Evolutionary conservation across 2,113 vertebrate species (phyloP), one percentile per base, ranked within the genome.

Genomic region (Phalacrocorax aristotelis): DNA sequence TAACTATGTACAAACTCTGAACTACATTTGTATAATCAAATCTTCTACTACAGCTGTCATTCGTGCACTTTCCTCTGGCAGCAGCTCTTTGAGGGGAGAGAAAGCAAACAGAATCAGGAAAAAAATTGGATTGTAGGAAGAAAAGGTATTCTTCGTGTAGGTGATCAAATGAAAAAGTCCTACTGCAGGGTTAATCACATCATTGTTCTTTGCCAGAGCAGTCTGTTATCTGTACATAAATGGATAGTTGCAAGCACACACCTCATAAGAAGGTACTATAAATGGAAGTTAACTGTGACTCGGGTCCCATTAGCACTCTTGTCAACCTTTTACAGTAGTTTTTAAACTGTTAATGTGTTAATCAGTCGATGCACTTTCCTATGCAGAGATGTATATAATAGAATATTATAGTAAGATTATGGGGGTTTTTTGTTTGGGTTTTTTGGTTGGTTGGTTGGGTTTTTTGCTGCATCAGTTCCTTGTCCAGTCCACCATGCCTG

Each of bases 1-100:
- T 90, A 95, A 91, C 64, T 83, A 83, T 20, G 61, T 57, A 82
- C 52, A 82, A 94, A 92, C 60, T 62, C 72, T 46, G 40, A 95
- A 83, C 38, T 89, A 66, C 9, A 84, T 96, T 89, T 93, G 71
- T 76, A 97, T 89, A 93, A 95, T 97, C 72, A 91, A 78, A 92
- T 95, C 91, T 95, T 81, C 96, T 89, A 78, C 90, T 80, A 70
- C 71, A 88, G 46, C 68, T 94, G 85, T 46, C 42, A 79, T 90
- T 75, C 83, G 74, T 79, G 60, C 72, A 64, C 38, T 92, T 13
- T 83, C 15, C 23, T 93, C 38, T 81, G n/a, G 38, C n/a, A 90
- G 64, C 14, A 93, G 2, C 13, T 75, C 52, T 77, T 77, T 64
- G 46, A 94, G 9, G 9, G 42, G 46, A 81, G 46, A 88, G 40